These are phyloP conservation scores for Isurus oxyrinchus DNA, from an alignment of 2,113 vertebrate species.

Conservation along the genomic window DNA sequence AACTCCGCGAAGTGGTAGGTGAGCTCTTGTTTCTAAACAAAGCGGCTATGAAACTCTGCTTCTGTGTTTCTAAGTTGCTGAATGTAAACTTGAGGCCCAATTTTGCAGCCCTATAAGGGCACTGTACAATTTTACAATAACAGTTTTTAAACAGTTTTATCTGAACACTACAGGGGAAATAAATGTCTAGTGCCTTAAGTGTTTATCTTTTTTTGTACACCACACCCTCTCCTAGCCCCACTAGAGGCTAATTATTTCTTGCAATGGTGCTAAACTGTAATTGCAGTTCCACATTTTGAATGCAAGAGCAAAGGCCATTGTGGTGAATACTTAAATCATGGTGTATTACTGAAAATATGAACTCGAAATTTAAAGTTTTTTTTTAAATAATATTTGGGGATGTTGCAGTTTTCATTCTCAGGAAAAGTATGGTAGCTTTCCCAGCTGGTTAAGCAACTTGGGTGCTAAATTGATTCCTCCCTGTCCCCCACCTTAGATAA, in stretches of 20 bases:
- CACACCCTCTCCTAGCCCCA: neutral
- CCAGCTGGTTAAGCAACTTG: neutral
- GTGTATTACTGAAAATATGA: neutral
- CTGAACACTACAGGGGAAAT: neutral
- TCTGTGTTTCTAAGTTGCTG: neutral
- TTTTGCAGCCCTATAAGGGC: neutral
- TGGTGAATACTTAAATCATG: neutral
- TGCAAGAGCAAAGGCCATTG: neutral
- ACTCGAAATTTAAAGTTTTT: neutral
- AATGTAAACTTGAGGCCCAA: neutral
- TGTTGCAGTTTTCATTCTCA: neutral
- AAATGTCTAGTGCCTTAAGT: neutral
- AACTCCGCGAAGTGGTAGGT: neutral
- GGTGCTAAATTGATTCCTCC: neutral
- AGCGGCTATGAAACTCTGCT: neutral
- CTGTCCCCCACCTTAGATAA: neutral
- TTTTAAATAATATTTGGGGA: neutral
- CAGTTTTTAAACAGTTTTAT: neutral
- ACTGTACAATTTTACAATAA: neutral
- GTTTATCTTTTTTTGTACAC: neutral
- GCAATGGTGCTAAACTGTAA: neutral
- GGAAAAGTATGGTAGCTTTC: conserved; percentile 9
- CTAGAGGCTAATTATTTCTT: neutral
- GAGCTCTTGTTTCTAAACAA: neutral
- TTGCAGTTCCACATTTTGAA: neutral